phyloP scores from a whole-genome alignment of 2,888 invertebrate genomes.

The Pyrgus malvae region DNA sequence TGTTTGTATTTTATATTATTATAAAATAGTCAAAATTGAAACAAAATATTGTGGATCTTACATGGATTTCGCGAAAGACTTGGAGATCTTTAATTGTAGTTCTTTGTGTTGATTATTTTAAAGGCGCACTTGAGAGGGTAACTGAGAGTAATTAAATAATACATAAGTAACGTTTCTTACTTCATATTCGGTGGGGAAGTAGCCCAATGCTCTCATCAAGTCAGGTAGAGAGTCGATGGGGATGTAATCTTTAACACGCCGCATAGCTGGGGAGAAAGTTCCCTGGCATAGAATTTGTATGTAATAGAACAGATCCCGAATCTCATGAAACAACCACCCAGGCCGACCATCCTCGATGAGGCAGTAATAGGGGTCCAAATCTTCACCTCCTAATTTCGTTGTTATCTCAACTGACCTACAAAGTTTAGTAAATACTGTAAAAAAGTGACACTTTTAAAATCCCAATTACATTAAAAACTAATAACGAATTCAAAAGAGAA shows the following conservation, averaged over 20 bases:
- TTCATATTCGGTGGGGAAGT: constrained; percentile 88
- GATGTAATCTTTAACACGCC: constrained; percentile 83
- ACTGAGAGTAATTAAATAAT: no score
- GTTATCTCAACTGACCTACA: constrained; percentile 77
- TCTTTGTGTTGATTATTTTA: no score
- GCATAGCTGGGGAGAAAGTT: constrained; percentile 83
- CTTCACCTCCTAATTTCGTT: constrained; percentile 75
- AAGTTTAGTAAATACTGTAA: no score
- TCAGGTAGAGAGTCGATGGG: constrained; percentile 86
- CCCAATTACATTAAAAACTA: no score
- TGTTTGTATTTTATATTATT: no score
- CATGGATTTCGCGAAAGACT: no score
- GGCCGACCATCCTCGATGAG: constrained; percentile 86
- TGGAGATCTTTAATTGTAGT: no score
- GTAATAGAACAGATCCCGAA: constrained; percentile 89
- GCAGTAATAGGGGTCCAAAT: constrained; percentile 86
- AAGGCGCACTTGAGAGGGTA: no score
- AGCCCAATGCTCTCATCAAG: constrained; percentile 88
- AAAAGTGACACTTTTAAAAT: no score
- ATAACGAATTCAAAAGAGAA: no score
- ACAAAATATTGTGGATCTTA: no score
- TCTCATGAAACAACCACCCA: constrained; percentile 87
- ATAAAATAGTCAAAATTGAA: no score
- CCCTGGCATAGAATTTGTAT: constrained; percentile 88
- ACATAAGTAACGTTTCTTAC: constrained; percentile 59